Evolutionary conservation across 2,888 invertebrate species (phyloP).

Genomic region (Conchocele bisecta): DNA sequence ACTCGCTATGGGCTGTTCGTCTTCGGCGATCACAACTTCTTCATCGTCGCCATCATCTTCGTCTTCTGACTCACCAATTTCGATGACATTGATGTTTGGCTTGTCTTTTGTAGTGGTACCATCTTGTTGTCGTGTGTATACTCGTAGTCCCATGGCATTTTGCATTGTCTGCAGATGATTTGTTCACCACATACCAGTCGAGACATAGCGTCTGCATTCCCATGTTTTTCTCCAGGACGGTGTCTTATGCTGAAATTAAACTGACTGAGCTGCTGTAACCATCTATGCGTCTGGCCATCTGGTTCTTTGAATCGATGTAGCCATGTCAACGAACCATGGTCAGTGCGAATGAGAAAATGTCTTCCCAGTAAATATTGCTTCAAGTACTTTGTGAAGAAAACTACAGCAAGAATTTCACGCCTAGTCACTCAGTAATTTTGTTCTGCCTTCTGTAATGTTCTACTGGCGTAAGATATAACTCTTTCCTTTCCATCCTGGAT

Average conservation of each 20-base stretch:
- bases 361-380: constrained; percentile 55
- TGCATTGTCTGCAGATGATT: constrained; percentile 29
- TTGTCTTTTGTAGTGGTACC: too few species aligned
- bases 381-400: constrained; percentile 56
- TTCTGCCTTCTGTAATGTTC: constrained; percentile 28
- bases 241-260: constrained; percentile 45
- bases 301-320: constrained; percentile 43
- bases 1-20: too few species aligned
- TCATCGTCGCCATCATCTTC: background rate
- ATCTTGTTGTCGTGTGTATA: too few species aligned
- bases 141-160: constrained; percentile 24
- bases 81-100: too few species aligned
- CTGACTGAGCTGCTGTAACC: constrained; percentile 38
- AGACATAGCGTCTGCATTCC: constrained; percentile 35
- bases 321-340: constrained; percentile 55
- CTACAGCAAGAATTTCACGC: constrained; percentile 51
- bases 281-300: constrained; percentile 41
- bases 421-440: constrained; percentile 49
- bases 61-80: background rate
- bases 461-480: constrained; percentile 52
- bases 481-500: constrained; percentile 51
- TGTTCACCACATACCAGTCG: constrained; percentile 20
- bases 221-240: constrained; percentile 37
- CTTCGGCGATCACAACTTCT: too few species aligned
- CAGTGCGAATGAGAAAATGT: constrained; percentile 47